Evolutionary conservation across 2,113 vertebrate genomes (phyloP).

Genomic region (Eulacestoma nigropectus): DNA sequence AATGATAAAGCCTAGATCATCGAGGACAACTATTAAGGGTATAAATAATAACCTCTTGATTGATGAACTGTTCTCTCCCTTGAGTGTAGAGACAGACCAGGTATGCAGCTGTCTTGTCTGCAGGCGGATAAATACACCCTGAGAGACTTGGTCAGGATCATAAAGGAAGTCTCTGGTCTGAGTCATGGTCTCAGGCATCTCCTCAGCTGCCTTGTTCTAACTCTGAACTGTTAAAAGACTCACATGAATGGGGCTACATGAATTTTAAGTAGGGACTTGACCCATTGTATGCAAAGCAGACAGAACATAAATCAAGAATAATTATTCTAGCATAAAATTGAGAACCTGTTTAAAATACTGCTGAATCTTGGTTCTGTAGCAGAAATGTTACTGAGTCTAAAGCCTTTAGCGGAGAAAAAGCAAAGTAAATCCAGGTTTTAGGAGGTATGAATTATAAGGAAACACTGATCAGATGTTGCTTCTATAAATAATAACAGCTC

Average conservation of each 20-base stretch:
- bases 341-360: not conserved
- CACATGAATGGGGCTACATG: not conserved
- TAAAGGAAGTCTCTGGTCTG: not conserved
- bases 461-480: conserved; percentile 29
- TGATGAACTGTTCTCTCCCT: not conserved
- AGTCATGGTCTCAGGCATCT: not conserved
- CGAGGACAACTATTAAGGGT: not conserved
- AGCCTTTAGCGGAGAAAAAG: not conserved
- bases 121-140: not conserved
- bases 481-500: conserved; percentile 60
- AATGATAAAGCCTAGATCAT: not conserved
- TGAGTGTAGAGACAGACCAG: not conserved
- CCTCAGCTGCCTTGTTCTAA: not conserved
- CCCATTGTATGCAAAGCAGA: not conserved
- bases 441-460: not conserved
- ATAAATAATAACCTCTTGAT: not conserved
- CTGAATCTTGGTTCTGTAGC: not conserved
- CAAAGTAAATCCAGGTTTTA: not conserved
- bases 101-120: not conserved
- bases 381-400: not conserved
- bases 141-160: not conserved
- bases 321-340: not conserved
- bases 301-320: not conserved
- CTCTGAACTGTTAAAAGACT: not conserved
- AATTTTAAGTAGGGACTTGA: conserved; percentile 1